phyloP scores from a whole-genome alignment of 1,140 invertebrate genomes.

The Campoletis sonorensis region DNA sequence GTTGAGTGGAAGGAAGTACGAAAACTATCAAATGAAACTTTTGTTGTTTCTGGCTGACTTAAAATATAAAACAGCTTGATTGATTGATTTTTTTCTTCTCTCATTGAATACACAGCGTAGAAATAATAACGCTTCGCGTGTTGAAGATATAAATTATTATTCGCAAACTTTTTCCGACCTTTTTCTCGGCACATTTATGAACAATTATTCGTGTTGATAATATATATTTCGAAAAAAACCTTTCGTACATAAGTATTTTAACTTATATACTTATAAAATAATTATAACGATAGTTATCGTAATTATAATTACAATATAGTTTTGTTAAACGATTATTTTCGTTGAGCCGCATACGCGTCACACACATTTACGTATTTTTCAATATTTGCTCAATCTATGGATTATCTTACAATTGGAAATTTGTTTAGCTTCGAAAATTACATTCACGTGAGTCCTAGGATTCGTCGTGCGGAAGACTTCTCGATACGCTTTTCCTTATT shows the following conservation, averaged over 20 bases:
- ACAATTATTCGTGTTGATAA: constrained; percentile 4
- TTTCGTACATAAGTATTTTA: neutral
- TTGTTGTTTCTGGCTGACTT: no score
- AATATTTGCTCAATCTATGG: no score
- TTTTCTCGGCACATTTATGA: neutral
- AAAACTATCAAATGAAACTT: neutral
- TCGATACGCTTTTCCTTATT: neutral
- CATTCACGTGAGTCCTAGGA: neutral
- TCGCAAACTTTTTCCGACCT: neutral
- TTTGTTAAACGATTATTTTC: neutral
- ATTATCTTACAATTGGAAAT: neutral
- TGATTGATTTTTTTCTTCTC: neutral
- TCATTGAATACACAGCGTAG: neutral
- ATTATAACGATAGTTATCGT: no score
- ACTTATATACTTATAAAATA: no score
- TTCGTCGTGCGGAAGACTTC: neutral
- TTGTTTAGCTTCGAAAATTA: neutral
- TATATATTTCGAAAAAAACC: neutral
- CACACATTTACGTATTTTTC: no score
- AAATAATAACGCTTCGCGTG: neutral
- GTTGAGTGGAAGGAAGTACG: neutral
- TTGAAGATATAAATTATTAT: constrained; percentile 3
- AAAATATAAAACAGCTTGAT: no score
- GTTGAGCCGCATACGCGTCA: no score
- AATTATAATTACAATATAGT: neutral